A percentile compares a stretch with the other conserved stretches of the same genome.
phyloP scores from a whole-genome alignment of 2,113 vertebrate species.

The Cariama cristata region DNA sequence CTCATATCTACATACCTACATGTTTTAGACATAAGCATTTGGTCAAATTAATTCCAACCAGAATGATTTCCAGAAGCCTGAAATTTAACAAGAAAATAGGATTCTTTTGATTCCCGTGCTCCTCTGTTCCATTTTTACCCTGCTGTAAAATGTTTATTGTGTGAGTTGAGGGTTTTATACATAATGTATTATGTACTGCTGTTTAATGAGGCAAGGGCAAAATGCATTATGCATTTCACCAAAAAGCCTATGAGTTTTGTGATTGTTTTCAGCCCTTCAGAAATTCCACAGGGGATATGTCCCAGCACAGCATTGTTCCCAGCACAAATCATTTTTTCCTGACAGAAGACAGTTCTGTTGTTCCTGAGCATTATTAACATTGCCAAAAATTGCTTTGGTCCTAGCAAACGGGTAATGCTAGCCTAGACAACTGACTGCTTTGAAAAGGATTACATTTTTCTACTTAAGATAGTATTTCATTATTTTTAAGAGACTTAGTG shows the following conservation, averaged over 20 bases:
- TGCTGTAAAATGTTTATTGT: background rate
- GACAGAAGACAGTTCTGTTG: background rate
- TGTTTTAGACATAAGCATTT: background rate
- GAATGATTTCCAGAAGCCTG: background rate
- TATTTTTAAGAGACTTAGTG: background rate
- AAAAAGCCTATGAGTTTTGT: background rate
- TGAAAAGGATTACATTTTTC: background rate
- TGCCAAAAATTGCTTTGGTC: background rate
- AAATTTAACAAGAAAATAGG: background rate
- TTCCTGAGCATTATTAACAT: background rate
- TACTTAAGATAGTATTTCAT: background rate
- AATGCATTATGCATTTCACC: conserved; percentile 18
- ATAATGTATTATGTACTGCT: background rate
- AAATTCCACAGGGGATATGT: background rate
- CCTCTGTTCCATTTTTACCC: background rate
- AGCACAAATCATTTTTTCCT: background rate
- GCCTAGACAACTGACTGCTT: background rate
- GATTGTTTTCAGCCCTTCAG: conserved; percentile 10
- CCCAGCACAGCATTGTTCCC: background rate
- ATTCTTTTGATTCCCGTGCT: background rate
- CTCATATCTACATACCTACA: background rate
- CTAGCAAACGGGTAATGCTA: background rate
- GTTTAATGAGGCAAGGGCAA: conserved; percentile 42
- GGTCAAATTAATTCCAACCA: background rate
- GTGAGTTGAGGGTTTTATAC: background rate